Evolutionary conservation across 2,797 vertebrate species (phyloP).

Genomic region (Sebastes nivosus): DNA sequence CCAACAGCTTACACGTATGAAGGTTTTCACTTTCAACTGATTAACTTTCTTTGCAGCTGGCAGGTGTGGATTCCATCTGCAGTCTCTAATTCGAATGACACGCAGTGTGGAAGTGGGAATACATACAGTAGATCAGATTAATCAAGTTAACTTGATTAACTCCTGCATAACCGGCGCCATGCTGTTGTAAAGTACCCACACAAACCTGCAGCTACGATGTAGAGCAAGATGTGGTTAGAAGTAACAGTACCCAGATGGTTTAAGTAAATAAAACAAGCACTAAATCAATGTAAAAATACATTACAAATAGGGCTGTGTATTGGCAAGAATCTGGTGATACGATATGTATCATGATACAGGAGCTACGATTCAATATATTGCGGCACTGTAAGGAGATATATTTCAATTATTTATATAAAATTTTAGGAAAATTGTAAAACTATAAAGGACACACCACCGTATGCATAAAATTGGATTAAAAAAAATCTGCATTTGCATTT

Average conservation of each 20-base stretch:
- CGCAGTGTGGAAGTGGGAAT: background rate
- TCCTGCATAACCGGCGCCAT: background rate
- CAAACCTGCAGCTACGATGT: background rate
- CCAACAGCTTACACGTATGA: background rate
- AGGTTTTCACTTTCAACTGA: background rate
- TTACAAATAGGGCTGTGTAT: background rate
- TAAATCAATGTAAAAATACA: background rate
- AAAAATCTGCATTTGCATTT: too few species aligned
- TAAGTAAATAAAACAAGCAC: background rate
- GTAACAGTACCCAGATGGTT: background rate
- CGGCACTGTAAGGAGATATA: too few species aligned
- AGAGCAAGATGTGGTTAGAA: background rate
- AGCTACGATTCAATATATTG: too few species aligned
- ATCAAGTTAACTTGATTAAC: slow-evolving; percentile 29
- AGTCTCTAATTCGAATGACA: background rate
- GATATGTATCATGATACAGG: too few species aligned
- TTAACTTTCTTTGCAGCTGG: slow-evolving; percentile 22
- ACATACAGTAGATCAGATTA: slow-evolving; percentile 21
- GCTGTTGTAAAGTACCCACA: background rate
- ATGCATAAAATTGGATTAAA: too few species aligned
- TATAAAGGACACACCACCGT: too few species aligned
- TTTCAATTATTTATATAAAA: too few species aligned
- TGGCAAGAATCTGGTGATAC: too few species aligned
- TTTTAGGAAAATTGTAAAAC: too few species aligned
- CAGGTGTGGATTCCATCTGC: slow-evolving; percentile 24